These are phyloP conservation scores for Rhincodon typus DNA, from an alignment of 2,797 vertebrate species.

Conservation along the genomic window DNA sequence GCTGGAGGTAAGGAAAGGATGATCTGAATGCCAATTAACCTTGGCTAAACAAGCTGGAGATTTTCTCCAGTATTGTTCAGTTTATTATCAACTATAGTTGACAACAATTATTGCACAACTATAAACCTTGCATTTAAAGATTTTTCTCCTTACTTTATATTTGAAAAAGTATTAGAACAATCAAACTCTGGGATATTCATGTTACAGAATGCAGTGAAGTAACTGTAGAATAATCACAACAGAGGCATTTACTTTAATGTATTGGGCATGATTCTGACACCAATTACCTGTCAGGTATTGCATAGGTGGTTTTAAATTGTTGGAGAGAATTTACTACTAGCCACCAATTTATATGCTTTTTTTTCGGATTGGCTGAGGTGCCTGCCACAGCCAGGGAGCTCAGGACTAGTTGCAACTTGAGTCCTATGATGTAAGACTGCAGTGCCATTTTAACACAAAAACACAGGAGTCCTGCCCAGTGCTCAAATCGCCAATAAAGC, in stretches of 20 bases:
- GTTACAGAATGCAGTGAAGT: neutral
- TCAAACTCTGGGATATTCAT: too few relatives aligned
- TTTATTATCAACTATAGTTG: slow-evolving; percentile 28
- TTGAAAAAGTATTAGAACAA: too few relatives aligned
- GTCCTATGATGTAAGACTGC: neutral
- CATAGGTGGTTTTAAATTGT: neutral
- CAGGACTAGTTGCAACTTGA: neutral
- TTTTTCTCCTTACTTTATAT: neutral
- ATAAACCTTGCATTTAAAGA: neutral
- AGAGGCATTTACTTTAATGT: neutral
- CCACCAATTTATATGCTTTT: neutral
- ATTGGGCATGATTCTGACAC: neutral
- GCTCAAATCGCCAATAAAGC: neutral
- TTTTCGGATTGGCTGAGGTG: neutral
- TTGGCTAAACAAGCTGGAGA: slow-evolving; percentile 40
- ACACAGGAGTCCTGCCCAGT: neutral
- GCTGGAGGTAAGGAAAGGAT: slow-evolving; percentile 70
- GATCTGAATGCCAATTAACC: slow-evolving; percentile 85
- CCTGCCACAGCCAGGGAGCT: neutral
- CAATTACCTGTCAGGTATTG: too few relatives aligned
- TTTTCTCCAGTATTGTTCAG: neutral
- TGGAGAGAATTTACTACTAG: neutral
- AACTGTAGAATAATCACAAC: neutral
- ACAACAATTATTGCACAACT: neutral
- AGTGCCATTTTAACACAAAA: neutral